These are phyloP conservation scores for Heterodera carotae DNA, from an alignment of 1,140 invertebrate genomes.

Conservation along the genomic window DNA sequence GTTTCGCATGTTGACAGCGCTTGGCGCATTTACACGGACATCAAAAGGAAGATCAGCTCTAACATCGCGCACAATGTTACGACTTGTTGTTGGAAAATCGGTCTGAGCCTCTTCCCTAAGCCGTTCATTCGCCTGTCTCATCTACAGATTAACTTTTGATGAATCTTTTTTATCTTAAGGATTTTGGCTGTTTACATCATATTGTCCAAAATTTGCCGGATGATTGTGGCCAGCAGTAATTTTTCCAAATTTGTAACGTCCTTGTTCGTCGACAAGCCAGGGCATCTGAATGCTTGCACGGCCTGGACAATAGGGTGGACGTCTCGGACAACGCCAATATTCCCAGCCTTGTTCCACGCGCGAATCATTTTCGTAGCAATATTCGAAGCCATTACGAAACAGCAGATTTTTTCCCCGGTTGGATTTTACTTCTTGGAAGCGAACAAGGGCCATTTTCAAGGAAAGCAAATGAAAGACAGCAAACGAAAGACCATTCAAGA, in stretches of 20 bases:
- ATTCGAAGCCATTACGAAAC: background rate
- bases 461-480: background rate
- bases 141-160: no score
- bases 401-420: slow-evolving; percentile 5
- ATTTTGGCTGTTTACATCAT: background rate
- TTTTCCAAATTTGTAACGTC: background rate
- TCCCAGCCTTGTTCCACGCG: slow-evolving; percentile 4
- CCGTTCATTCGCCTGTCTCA: background rate
- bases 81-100: background rate
- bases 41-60: background rate
- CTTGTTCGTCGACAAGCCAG: background rate
- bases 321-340: background rate
- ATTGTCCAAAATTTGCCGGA: background rate
- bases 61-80: background rate
- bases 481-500: no score
- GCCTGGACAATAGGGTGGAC: slow-evolving; percentile 6
- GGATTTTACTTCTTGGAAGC: background rate
- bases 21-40: background rate
- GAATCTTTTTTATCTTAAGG: no score
- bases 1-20: background rate
- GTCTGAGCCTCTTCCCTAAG: background rate
- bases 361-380: background rate
- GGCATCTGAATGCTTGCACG: background rate
- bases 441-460: slow-evolving; percentile 1
- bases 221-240: background rate